A percentile compares a stretch with the other conserved stretches of the same genome.
phyloP scores from a whole-genome alignment of 2,113 vertebrate genomes.

The Malaclemys terrapin region DNA sequence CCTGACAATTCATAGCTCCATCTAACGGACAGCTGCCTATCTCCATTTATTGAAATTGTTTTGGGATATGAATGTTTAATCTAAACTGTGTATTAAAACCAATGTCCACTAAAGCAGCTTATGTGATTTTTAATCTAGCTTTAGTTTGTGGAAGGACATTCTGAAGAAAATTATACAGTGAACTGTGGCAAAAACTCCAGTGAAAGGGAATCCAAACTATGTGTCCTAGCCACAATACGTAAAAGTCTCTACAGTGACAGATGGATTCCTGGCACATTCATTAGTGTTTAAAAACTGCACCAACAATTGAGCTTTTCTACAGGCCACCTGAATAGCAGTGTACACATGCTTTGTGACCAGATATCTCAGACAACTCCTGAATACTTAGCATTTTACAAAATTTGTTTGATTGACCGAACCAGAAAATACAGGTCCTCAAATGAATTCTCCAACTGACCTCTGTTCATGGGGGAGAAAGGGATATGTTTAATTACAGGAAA shows the following conservation, averaged over 20 bases:
- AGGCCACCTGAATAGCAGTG: neutral
- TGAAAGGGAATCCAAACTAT: neutral
- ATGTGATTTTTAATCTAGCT: conserved; percentile 66
- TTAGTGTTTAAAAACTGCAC: neutral
- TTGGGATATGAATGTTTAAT: conserved; percentile 38
- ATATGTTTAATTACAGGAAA: neutral
- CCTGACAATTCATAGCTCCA: neutral
- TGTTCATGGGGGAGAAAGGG: neutral
- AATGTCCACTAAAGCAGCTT: conserved; percentile 68
- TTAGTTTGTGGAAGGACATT: conserved; percentile 45
- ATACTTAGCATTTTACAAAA: neutral
- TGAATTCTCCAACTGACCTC: neutral
- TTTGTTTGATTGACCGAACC: neutral
- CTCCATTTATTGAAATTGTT: conserved; percentile 64
- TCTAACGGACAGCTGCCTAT: conserved; percentile 22
- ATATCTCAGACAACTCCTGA: neutral
- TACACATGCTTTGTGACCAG: rapidly evolving
- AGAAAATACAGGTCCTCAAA: neutral
- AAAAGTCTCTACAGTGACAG: neutral
- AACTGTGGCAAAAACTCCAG: neutral
- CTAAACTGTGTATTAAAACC: conserved; percentile 54
- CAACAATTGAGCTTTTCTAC: neutral
- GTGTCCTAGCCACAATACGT: neutral
- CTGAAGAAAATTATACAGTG: conserved; percentile 29
- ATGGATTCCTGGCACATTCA: neutral